These are phyloP conservation scores for Hesperia comma DNA, from an alignment of 2,888 invertebrate genomes.

Conservation along the genomic window DNA sequence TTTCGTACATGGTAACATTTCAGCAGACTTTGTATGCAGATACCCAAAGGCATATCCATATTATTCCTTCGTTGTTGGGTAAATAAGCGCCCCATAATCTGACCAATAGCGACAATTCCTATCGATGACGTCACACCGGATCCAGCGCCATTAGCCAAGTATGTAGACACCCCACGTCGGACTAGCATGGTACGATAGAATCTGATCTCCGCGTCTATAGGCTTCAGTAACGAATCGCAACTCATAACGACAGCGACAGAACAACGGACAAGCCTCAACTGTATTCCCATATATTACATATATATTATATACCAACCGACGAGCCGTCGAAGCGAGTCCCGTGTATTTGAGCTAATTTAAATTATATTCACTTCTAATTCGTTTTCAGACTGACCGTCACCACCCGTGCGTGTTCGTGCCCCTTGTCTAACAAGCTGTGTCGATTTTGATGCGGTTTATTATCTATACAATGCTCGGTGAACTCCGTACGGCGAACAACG, in stretches of 20 bases:
- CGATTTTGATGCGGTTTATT: conserved; percentile 8
- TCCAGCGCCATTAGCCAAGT: conserved; percentile 61
- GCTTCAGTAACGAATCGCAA: conserved; percentile 39
- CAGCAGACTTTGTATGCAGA: too few species aligned
- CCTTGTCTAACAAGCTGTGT: conserved; percentile 20
- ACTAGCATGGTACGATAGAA: conserved; percentile 62
- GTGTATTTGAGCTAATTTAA: conserved; percentile 37
- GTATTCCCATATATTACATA: conserved; percentile 22
- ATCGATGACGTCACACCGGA: conserved; percentile 45
- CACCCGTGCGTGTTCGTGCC: conserved; percentile 22
- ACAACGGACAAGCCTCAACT: conserved; percentile 32
- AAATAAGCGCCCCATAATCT: too few species aligned
- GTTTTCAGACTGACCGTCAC: conserved; percentile 30
- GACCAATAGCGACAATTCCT: too few species aligned
- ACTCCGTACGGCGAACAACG: conserved; percentile 21
- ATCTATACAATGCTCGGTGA: conserved; percentile 25
- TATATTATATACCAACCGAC: conserved; percentile 3
- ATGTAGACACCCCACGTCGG: conserved; percentile 57
- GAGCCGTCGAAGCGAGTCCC: conserved; percentile 13
- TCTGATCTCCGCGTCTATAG: conserved; percentile 53
- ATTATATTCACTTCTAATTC: conserved; percentile 36
- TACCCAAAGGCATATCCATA: too few species aligned
- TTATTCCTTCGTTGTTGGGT: too few species aligned
- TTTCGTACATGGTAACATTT: too few species aligned
- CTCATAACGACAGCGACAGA: conserved; percentile 29